A percentile compares a stretch with the other conserved stretches of the same genome.
Conservation (phyloP, 2,113 vertebrate genomes). For the Stercorarius parasiticus region DNA sequence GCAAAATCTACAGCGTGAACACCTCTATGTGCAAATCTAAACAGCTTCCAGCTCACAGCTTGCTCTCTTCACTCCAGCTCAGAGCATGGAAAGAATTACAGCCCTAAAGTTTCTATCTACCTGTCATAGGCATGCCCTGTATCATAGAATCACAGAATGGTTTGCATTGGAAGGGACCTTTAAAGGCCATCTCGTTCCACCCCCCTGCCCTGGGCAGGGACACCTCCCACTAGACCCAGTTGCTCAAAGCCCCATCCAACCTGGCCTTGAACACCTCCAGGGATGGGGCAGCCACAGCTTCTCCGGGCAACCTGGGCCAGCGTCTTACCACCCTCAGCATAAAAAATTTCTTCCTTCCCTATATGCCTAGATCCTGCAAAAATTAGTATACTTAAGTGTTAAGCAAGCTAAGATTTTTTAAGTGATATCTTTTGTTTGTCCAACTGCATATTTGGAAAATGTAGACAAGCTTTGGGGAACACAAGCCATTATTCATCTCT, state of each 20-base stretch:
- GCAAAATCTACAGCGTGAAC: not conserved
- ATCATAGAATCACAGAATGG: not conserved
- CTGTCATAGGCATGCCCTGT: not conserved
- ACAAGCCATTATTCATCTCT: not conserved
- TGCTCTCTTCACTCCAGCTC: not conserved
- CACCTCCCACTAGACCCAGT: too few relatives aligned
- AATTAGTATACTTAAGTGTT: not conserved
- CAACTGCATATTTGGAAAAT: not conserved
- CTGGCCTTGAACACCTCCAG: not conserved
- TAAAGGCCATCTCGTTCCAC: not conserved
- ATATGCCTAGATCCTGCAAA: not conserved
- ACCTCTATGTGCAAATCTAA: not conserved
- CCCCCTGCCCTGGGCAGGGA: not conserved
- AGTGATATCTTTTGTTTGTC: not conserved
- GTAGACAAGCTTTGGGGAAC: not conserved
- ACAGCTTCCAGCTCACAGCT: not conserved
- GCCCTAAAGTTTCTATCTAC: not conserved
- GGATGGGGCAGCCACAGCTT: too few relatives aligned
- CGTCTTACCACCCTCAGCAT: fast-evolving
- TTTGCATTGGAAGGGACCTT: not conserved
- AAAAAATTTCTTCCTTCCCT: not conserved
- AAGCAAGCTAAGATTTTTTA: not conserved
- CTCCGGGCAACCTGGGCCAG: not conserved
- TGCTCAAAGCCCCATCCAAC: not conserved
- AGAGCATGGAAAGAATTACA: not conserved